A percentile compares a stretch with the other conserved stretches of the same genome.
Evolutionary conservation across 1,140 invertebrate genomes (phyloP).

Genomic region (Galleria mellonella): DNA sequence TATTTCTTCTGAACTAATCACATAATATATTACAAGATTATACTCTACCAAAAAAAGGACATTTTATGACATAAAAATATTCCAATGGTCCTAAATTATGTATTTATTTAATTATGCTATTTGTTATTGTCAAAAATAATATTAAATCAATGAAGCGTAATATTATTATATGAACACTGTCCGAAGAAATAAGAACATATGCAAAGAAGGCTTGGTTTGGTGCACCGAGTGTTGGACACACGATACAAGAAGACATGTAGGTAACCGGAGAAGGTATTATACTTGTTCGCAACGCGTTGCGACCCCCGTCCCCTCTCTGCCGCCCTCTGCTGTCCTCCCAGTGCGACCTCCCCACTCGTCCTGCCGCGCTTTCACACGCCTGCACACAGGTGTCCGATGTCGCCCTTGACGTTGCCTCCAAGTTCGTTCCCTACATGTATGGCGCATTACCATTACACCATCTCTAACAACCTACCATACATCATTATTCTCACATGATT

Average conservation of each 20-base stretch:
- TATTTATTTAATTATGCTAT: too few species aligned
- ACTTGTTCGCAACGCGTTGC: conserved; percentile 60
- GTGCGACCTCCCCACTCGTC: conserved; percentile 7
- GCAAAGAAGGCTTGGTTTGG: conserved; percentile 47
- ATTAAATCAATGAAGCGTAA: conserved; percentile 37
- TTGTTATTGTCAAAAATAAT: too few species aligned
- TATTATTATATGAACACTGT: conserved; percentile 45
- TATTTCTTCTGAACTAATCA: too few species aligned
- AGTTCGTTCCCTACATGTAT: conserved; percentile 43
- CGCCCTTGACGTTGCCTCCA: conserved; percentile 62
- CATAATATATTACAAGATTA: too few species aligned
- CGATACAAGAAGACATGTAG: conserved; percentile 63
- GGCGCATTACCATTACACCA: too few species aligned
- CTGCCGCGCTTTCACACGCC: conserved; percentile 59
- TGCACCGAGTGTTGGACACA: conserved; percentile 47
- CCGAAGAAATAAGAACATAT: conserved; percentile 53
- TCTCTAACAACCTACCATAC: too few species aligned
- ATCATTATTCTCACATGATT: too few species aligned
- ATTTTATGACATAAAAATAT: too few species aligned
- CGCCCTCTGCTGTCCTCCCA: conserved; percentile 4
- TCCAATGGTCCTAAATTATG: too few species aligned
- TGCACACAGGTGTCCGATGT: conserved; percentile 65
- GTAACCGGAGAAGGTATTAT: conserved; percentile 69
- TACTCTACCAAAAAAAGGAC: too few species aligned
- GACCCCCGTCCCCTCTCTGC: conserved; percentile 25